Evolutionary conservation across 1,140 invertebrate species (phyloP).

Genomic region (Lasioglossum baleicum): DNA sequence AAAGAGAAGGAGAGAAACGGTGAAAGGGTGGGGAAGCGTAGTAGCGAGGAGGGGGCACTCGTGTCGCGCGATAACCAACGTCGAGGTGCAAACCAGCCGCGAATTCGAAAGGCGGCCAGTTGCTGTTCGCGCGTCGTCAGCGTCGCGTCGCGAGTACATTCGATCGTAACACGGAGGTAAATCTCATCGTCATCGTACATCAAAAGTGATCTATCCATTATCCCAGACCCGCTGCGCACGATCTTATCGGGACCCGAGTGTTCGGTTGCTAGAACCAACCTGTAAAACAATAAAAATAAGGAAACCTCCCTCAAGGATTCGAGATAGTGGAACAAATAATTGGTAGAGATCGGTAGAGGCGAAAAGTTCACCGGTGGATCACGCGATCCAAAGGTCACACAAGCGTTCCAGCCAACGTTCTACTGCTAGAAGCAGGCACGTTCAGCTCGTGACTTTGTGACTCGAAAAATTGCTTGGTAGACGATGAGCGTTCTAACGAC

Average conservation of each 20-base stretch:
- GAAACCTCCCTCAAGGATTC: neutral
- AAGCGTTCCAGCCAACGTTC: neutral
- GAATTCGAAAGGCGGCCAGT: conserved; percentile 78
- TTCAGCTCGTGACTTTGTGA: no score
- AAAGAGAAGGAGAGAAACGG: neutral
- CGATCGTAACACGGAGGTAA: conserved; percentile 36
- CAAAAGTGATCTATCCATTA: neutral
- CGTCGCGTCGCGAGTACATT: conserved; percentile 53
- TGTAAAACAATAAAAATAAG: neutral
- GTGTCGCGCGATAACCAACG: conserved; percentile 71
- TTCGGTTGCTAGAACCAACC: neutral
- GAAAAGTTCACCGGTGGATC: conserved; percentile 28
- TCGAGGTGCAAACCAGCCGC: conserved; percentile 77
- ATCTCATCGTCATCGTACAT: conserved; percentile 6
- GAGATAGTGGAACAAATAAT: neutral
- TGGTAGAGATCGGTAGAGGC: no score
- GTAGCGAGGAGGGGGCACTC: conserved; percentile 49
- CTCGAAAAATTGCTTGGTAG: no score
- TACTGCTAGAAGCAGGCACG: neutral
- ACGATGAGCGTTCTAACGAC: no score
- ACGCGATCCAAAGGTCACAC: conserved; percentile 30
- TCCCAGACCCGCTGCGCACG: neutral
- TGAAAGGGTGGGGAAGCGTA: conserved; percentile 12
- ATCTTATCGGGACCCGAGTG: neutral
- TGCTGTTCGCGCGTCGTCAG: conserved; percentile 74